Evolutionary conservation across 2,797 vertebrate genomes (phyloP).

Genomic region (Dromococcyx pavoninus): DNA sequence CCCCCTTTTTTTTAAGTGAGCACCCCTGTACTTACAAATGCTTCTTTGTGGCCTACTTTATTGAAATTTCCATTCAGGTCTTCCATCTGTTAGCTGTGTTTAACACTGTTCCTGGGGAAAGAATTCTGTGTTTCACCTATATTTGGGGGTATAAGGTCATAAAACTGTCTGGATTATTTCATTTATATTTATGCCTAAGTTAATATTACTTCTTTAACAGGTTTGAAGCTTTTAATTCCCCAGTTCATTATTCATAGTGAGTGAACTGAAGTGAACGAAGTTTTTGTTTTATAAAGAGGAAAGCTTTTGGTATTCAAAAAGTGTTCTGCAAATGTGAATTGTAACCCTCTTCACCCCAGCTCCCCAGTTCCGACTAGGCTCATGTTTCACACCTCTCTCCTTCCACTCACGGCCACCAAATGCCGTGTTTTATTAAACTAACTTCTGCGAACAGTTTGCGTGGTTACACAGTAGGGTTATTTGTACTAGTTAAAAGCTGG

Average conservation of each 20-base stretch:
- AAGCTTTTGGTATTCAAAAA: constrained; percentile 64
- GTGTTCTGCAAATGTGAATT: constrained; percentile 50
- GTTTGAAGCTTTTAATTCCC: constrained; percentile 83
- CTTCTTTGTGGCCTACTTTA: constrained; percentile 84
- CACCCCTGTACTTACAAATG: constrained; percentile 79
- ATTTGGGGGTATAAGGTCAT: constrained; percentile 82
- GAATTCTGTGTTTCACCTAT: constrained; percentile 82
- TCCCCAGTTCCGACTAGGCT: constrained; percentile 31
- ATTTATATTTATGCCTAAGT: constrained; percentile 82
- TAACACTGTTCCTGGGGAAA: constrained; percentile 81
- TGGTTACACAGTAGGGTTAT: not conserved
- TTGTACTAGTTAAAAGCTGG: not conserved
- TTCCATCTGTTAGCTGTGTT: constrained; percentile 84
- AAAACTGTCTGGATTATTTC: constrained; percentile 87
- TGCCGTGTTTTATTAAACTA: not conserved
- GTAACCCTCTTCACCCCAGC: constrained; percentile 36
- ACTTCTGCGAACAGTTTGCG: not conserved
- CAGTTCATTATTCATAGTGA: constrained; percentile 74
- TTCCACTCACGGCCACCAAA: not conserved
- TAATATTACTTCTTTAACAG: constrained; percentile 85
- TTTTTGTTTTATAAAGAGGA: constrained; percentile 70
- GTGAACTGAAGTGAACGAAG: constrained; percentile 68
- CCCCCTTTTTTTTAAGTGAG: constrained; percentile 63
- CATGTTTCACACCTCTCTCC: not conserved
- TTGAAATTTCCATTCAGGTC: constrained; percentile 86